Base-by-base conservation (phyloP, 1,140 invertebrate species). In the Microplitis demolitor region DNA sequence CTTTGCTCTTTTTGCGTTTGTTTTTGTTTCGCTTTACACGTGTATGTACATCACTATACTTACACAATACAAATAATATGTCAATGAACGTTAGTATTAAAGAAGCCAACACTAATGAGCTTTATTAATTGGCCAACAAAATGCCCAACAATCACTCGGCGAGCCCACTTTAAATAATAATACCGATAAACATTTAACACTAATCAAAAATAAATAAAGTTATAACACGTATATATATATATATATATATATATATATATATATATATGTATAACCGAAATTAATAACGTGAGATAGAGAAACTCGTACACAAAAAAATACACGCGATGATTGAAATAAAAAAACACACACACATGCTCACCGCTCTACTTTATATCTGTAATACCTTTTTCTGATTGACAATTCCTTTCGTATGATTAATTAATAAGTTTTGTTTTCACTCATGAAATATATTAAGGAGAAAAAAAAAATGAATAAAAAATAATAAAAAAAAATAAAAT, bases 341-440 rank as follows among this genome's bases (percentile, higher is more conserved):
- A 79, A 39, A 37, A 72, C 5, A 53, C 54, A 69, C 50, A 72
- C 76, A 74, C 67, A 45, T 74, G 72, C 74, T 74, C 74, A 77
- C 73, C 31, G 70, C 76, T 74, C 76, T 71, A 73, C 66, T 78
- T 78, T 84, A 74, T 82, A 82, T 75, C 74, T 78, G 73, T 78
- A 77, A 78, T 77, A 82, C 79, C 76, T 79, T 76, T 68, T 83
- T 82, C 78, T 80, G 75, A 85, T 83, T 83, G 76, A 84, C 63
- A 69, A 80, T 84, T 84, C 77, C 74, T 83, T 85, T 84, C 83
- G 73, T 83, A 83, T 83, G 77, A 82, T 84, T 84, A 84, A 79
- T 81, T 72, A 74, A 82, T 84, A 83, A 84, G 83, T 85, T 72
- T 77, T 79, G 77, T 85, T 85, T 84, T 85, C 81, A 83, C 81